These are phyloP conservation scores for Elanus axillaris DNA, from an alignment of 2,113 vertebrate species.

Conservation along the genomic window DNA sequence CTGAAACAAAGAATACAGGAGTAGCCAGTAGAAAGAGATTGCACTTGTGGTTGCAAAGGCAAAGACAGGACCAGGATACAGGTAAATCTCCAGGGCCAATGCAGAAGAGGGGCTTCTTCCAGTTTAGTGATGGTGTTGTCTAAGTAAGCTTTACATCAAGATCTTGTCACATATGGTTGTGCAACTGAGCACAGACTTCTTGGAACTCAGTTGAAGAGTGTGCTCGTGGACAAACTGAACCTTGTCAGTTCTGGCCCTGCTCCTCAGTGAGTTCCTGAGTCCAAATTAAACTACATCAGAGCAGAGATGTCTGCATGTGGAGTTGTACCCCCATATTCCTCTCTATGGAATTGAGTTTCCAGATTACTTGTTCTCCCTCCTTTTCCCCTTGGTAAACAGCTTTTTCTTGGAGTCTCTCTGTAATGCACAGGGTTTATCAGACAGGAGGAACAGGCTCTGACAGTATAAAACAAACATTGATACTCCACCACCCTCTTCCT, in stretches of 20 bases:
- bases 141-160: background rate
- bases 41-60: background rate
- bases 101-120: background rate
- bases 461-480: background rate
- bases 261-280: background rate
- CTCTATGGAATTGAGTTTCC: background rate
- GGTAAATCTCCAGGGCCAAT: background rate
- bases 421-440: background rate
- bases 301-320: background rate
- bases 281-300: background rate
- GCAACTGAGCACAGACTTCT: background rate
- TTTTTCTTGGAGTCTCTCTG: background rate
- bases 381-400: background rate
- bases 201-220: background rate
- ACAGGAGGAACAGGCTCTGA: background rate
- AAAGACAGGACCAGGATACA: background rate
- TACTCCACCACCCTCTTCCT: background rate
- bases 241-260: background rate
- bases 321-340: background rate
- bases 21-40: background rate
- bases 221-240: background rate
- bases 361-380: background rate
- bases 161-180: background rate
- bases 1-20: conserved; percentile 68
- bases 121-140: background rate